phyloP scores from a whole-genome alignment of 2,888 invertebrate genomes.

The Lomographa bimaculata region DNA sequence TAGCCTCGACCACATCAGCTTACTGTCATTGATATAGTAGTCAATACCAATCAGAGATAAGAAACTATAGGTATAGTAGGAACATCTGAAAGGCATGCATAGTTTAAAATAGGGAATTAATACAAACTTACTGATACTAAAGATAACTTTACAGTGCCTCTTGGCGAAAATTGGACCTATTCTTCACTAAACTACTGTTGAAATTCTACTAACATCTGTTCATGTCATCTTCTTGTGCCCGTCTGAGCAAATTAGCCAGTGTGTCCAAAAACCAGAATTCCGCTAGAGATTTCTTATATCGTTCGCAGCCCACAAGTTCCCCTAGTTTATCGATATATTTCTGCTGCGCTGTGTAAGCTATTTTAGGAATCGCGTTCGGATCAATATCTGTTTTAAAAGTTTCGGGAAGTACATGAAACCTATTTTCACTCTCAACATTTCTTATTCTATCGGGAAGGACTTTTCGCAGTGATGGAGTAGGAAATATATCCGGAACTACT shows the following conservation, averaged over 20 bases:
- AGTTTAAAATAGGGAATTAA: no score
- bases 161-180: no score
- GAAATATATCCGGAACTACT: conserved; percentile 55
- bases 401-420: conserved; percentile 63
- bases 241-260: conserved; percentile 64
- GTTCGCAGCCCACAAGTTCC: conserved; percentile 59
- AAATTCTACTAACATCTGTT: conserved; percentile 59
- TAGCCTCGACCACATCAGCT: no score
- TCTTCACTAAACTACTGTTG: no score
- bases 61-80: no score
- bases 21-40: no score
- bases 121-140: no score
- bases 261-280: conserved; percentile 82
- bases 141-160: no score
- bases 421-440: conserved; percentile 55
- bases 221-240: conserved; percentile 65
- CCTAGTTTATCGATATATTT: conserved; percentile 70
- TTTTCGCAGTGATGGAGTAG: conserved; percentile 60
- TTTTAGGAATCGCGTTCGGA: conserved; percentile 60
- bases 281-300: conserved; percentile 64
- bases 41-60: no score
- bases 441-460: conserved; percentile 57
- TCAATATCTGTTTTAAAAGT: conserved; percentile 58
- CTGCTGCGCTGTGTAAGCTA: conserved; percentile 52
- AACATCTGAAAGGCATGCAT: not conserved